Conservation (phyloP, 2,113 vertebrate genomes). For the Serilophus lunatus region DNA sequence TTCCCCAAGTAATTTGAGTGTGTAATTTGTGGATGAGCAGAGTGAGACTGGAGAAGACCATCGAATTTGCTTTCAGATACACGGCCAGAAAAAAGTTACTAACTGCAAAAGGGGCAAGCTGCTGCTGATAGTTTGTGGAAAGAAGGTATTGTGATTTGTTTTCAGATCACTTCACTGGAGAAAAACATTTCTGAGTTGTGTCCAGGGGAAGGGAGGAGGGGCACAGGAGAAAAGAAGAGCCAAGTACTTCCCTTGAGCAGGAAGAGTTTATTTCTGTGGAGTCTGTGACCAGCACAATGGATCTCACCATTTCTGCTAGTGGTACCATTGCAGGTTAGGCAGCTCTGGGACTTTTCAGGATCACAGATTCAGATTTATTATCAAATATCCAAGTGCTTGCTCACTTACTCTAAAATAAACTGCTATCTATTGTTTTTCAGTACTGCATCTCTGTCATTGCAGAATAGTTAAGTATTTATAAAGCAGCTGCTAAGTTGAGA, state of each 20-base stretch:
- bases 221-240: not conserved
- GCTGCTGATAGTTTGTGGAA: not conserved
- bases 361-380: not conserved
- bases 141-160: not conserved
- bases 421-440: not conserved
- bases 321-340: not conserved
- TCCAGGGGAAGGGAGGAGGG: not conserved
- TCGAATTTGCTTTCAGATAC: not conserved
- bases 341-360: not conserved
- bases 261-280: not conserved
- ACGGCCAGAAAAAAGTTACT: not conserved
- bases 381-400: not conserved
- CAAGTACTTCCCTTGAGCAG: not conserved
- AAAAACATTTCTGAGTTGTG: not conserved
- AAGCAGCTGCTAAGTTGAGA: not conserved
- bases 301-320: not conserved
- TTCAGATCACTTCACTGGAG: not conserved
- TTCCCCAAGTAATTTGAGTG: not conserved
- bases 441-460: fast-evolving
- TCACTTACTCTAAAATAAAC: not conserved
- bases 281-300: not conserved
- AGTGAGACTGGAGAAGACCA: not conserved
- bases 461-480: not conserved
- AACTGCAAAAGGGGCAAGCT: not conserved
- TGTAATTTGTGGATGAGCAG: not conserved